Evolutionary conservation across 2,113 vertebrate genomes (phyloP).

Genomic region (Sphyrna mokarran): DNA sequence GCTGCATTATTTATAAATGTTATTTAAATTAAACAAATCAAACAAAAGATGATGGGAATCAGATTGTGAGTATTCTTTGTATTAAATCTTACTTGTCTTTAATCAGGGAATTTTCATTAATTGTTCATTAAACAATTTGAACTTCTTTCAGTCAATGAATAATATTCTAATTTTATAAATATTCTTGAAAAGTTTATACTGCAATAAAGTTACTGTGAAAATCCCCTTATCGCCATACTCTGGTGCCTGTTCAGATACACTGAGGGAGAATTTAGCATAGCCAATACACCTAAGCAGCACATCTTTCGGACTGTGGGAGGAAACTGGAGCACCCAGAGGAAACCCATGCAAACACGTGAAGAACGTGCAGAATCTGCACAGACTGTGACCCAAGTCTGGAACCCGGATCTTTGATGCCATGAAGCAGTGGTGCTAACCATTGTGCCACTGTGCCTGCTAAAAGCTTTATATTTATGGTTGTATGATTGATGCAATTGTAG

Average conservation of each 20-base stretch:
- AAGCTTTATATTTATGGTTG: not conserved
- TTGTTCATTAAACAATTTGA: not conserved
- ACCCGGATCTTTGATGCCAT: too few relatives aligned
- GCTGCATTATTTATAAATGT: not conserved
- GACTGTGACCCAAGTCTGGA: too few relatives aligned
- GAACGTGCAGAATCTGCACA: too few relatives aligned
- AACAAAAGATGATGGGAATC: not conserved
- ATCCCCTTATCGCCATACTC: too few relatives aligned
- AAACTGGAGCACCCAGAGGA: too few relatives aligned
- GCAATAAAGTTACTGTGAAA: too few relatives aligned
- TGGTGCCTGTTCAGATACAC: too few relatives aligned
- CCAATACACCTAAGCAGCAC: too few relatives aligned
- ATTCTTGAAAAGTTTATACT: not conserved
- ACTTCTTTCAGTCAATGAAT: not conserved
- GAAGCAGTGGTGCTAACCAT: too few relatives aligned
- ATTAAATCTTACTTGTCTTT: not conserved
- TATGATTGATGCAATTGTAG: not conserved
- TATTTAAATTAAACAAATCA: slow-evolving; percentile 2
- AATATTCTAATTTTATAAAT: not conserved
- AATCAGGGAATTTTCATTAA: not conserved
- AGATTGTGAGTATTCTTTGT: not conserved
- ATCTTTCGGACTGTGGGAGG: too few relatives aligned
- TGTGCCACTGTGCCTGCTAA: not conserved
- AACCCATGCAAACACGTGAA: too few relatives aligned
- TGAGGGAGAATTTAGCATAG: too few relatives aligned